Evolutionary conservation across 1,140 invertebrate genomes (phyloP).

Genomic region (Oreohelix idahoensis): DNA sequence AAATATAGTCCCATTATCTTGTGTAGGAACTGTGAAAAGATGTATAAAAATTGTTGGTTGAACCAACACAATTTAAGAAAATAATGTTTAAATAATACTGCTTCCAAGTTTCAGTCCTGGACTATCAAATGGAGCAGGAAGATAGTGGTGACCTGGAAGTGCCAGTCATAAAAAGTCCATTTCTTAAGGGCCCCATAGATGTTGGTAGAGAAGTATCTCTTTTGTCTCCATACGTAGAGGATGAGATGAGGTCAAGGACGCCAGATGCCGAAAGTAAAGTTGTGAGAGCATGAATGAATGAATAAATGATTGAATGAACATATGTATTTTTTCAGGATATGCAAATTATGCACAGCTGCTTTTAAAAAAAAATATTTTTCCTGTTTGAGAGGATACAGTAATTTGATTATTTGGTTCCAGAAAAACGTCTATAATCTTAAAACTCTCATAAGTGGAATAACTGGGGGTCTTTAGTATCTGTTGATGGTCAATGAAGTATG

Average conservation of each 20-base stretch:
- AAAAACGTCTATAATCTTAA: too few relatives aligned
- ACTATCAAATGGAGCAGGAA: neutral
- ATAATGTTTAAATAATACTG: neutral
- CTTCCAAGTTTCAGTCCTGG: neutral
- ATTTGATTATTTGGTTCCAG: too few relatives aligned
- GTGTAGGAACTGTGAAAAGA: too few relatives aligned
- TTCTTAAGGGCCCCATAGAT: neutral
- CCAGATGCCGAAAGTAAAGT: conserved; percentile 31
- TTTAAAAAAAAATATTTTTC: too few relatives aligned
- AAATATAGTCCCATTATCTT: too few relatives aligned
- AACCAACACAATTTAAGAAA: too few relatives aligned
- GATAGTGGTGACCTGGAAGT: neutral
- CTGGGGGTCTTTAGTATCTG: too few relatives aligned
- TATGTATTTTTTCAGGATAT: neutral
- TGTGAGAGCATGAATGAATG: neutral
- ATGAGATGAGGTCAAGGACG: neutral
- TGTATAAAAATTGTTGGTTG: too few relatives aligned
- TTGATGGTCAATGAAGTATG: too few relatives aligned
- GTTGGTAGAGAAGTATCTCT: neutral
- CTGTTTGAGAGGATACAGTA: too few relatives aligned
- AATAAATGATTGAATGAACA: neutral
- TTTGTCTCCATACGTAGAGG: conserved; percentile 30
- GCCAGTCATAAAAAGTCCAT: conserved; percentile 1
- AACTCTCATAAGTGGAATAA: too few relatives aligned
- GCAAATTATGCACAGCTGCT: too few relatives aligned